Evolutionary conservation across 2,797 vertebrate species (phyloP).

Genomic region (Macrochelys suwanniensis): DNA sequence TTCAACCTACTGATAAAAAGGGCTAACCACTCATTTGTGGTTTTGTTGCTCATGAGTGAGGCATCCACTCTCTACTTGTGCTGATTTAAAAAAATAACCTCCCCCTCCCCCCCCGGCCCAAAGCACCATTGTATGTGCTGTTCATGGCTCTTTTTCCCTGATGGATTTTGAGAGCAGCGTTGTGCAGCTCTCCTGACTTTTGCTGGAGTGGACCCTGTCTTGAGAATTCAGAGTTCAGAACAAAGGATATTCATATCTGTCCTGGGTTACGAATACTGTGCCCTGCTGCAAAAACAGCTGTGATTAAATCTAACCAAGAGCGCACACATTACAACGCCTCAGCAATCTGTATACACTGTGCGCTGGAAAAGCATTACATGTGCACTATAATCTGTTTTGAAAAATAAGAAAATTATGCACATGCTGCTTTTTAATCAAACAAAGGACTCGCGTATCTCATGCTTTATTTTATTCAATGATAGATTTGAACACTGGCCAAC

Average conservation of each 20-base stretch:
- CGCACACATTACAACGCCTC: background rate
- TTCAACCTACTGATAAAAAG: background rate
- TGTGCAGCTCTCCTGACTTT: background rate
- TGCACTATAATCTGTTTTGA: background rate
- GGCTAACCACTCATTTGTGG: background rate
- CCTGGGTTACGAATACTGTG: background rate
- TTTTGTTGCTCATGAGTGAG: too few species aligned
- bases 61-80: background rate
- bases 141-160: background rate
- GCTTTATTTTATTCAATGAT: background rate
- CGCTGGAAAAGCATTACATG: background rate
- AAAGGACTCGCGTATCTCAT: fast-evolving
- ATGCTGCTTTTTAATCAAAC: background rate
- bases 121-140: background rate
- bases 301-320: background rate
- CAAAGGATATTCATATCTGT: too few species aligned
- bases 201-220: background rate
- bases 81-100: background rate
- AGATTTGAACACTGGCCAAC: background rate
- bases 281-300: background rate
- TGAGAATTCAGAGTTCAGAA: background rate
- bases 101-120: background rate
- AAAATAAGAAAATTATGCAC: too few species aligned
- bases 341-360: background rate
- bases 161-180: background rate